Evolutionary conservation across 2,113 vertebrate genomes (phyloP), one percentile per base, ranked within the genome.

Genomic region (Entelurus aequoreus): DNA sequence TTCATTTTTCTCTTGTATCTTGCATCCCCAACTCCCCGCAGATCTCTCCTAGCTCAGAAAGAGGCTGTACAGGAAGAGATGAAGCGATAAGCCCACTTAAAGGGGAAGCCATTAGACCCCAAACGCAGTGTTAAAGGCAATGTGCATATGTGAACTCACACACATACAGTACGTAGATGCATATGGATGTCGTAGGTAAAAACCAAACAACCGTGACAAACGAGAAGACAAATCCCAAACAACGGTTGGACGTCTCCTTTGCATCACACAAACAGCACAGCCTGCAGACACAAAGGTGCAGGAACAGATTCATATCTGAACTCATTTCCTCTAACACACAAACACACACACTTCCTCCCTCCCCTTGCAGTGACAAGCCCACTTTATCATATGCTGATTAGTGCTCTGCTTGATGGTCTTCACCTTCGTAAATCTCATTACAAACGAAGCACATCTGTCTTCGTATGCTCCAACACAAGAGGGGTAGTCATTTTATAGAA

Each of bases 271-370:
- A 59, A 58, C 56, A 61, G 28, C 48, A 42, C 52, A 21, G 14
- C 60, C 35, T 74, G 48, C 46, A 38, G 55, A 44, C 15, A 68
- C 38, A 65, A 59, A 28, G 48, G 69, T 19, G 44, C 21, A 51
- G 54, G 28, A 53, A 14, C 38, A 76, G 67, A 85, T 81, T 63
- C 12, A 46, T 71, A 84, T 83, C 78, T 47, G 3, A 35, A 72
- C 52, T 62, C 42, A 7, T 72, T 76, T 83, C 71, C 71, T 62
- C 58, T 50, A 65, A 44, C 48, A 60, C 52, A 44, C 12, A 60
- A n/a, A 16, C 6, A 55, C 4, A 38, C 37, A 42, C 38, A 1
- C n/a, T 37, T 1, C 55, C 16, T 57, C 55, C 55, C 38, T 42
- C 16, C 16, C 15, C 38, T 44, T 21, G 6, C 40, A 37, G 38